Evolutionary conservation across 1,140 invertebrate species (phyloP).

Genomic region (Melitaea cinxia): DNA sequence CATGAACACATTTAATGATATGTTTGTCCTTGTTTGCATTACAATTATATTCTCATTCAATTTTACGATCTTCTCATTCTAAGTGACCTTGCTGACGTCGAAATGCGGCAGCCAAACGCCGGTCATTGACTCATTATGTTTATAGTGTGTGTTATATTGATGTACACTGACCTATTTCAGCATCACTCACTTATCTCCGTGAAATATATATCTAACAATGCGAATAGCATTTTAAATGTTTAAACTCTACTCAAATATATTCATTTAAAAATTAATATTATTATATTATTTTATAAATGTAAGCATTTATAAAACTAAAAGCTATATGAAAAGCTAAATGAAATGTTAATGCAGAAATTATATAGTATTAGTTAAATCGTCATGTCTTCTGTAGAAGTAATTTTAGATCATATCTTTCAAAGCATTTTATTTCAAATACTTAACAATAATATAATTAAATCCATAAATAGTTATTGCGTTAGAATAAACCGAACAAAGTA

Average conservation of each 20-base stretch:
- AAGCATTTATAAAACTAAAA: no score
- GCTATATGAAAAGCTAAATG: no score
- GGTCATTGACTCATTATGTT: conserved; percentile 39
- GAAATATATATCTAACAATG: background rate
- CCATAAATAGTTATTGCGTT: no score
- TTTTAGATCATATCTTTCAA: no score
- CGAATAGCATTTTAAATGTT: background rate
- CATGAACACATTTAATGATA: background rate
- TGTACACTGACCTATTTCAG: conserved; percentile 26
- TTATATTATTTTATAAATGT: no score
- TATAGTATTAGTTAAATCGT: no score
- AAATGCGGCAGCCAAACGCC: conserved; percentile 30
- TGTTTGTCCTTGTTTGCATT: background rate
- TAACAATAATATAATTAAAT: no score
- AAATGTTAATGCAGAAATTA: no score
- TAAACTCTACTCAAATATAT: background rate
- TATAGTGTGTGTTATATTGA: conserved; percentile 20
- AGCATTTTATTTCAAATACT: no score
- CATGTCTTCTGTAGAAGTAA: no score
- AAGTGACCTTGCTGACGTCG: conserved; percentile 36
- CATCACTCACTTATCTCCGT: conserved; percentile 19
- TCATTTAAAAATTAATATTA: no score
- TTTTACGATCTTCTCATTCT: conserved; percentile 22
- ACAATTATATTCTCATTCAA: conserved; percentile 6
- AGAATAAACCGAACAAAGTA: background rate